Conservation (phyloP, 1,140 invertebrate species). For the Tachypleus tridentatus region DNA sequence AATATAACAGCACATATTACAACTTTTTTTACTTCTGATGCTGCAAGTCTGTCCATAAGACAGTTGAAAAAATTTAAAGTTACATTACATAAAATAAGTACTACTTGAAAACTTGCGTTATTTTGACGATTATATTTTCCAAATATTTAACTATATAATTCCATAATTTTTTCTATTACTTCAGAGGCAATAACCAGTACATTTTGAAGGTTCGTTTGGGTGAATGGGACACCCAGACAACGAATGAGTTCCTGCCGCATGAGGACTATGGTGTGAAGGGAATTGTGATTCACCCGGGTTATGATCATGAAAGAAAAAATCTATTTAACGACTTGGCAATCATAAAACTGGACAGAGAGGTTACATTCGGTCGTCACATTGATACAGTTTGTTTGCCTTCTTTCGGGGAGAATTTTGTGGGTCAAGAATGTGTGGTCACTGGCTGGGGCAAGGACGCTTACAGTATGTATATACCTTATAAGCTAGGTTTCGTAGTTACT, state of each 20-base stretch:
- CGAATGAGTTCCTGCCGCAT: constrained; percentile 52
- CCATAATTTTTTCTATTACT: no score
- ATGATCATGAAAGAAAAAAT: constrained; percentile 26
- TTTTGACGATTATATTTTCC: no score
- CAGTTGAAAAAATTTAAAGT: no score
- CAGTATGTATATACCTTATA: constrained; percentile 36
- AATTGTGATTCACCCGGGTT: constrained; percentile 43
- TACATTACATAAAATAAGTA: no score
- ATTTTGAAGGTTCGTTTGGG: constrained; percentile 38
- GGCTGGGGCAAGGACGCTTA: constrained; percentile 69
- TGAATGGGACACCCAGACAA: constrained; percentile 66
- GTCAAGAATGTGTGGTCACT: constrained; percentile 49
- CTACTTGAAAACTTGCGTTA: no score
- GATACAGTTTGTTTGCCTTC: constrained; percentile 55
- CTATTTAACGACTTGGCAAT: constrained; percentile 56
- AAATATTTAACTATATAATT: no score
- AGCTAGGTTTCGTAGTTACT: no score
- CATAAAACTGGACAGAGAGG: constrained; percentile 43
- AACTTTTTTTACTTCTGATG: no score
- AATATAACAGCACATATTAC: no score
- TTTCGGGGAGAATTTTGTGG: constrained; percentile 23
- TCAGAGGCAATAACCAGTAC: no score
- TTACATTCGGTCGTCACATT: constrained; percentile 49
- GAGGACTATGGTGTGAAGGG: constrained; percentile 51
- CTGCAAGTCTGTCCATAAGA: no score